These are phyloP conservation scores for Montipora capricornis DNA, from an alignment of 64 coral and sea anemone genomes.

Conservation along the genomic window DNA sequence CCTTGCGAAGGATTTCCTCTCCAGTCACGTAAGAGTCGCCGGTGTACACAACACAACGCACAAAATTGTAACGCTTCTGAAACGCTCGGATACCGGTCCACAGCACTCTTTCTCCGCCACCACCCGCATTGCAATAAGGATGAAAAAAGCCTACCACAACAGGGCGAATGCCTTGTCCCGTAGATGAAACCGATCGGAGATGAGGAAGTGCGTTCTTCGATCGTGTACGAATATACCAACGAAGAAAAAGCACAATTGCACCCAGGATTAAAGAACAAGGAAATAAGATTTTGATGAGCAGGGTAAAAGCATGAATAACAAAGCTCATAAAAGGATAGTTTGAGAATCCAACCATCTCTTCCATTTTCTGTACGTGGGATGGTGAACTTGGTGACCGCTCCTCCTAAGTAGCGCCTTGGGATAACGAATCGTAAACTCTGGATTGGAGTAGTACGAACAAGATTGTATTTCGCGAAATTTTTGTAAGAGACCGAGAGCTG, in stretches of 20 bases:
- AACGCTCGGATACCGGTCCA: constrained; percentile 97
- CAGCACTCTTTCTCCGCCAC: constrained; percentile 94
- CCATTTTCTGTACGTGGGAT: too few species aligned
- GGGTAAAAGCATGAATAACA: too few species aligned
- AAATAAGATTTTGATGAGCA: neutral
- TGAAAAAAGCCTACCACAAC: constrained; percentile 95
- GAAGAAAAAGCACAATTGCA: constrained; percentile 45
- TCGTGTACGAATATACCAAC: constrained; percentile 53
- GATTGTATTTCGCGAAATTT: too few species aligned
- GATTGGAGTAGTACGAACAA: too few species aligned
- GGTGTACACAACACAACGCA: constrained; percentile 94
- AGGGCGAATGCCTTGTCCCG: constrained; percentile 62
- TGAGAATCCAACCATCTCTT: too few species aligned
- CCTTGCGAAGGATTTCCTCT: constrained; percentile 83
- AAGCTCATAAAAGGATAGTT: too few species aligned
- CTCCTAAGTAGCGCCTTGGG: too few species aligned
- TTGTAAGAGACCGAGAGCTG: too few species aligned
- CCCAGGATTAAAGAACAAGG: neutral
- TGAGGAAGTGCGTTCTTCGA: constrained; percentile 66
- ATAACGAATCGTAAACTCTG: too few species aligned
- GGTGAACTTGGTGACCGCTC: too few species aligned
- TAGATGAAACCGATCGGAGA: constrained; percentile 30
- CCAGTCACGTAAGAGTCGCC: constrained; percentile 79
- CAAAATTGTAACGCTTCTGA: constrained; percentile 85
- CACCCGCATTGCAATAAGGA: constrained; percentile 98